Evolutionary conservation across 2,888 invertebrate genomes (phyloP), one percentile per base, ranked within the genome.

Genomic region (Cylloceria caligata): DNA sequence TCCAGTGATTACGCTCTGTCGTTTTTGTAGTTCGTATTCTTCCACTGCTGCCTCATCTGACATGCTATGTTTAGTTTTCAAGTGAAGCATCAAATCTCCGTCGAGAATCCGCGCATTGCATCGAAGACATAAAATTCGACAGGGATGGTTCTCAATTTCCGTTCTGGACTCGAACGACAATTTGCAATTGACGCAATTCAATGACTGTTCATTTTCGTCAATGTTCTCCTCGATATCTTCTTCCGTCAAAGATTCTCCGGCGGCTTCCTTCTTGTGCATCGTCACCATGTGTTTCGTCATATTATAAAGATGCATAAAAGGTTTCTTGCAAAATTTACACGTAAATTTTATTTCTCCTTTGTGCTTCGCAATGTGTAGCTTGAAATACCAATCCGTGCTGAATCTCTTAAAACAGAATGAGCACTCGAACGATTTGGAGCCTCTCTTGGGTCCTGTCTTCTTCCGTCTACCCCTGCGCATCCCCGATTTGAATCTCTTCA

Each of bases 371-470:
- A 92, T 84, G 16, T 92, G 92, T 19, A 90, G 84, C 55, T 90
- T 91, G 49, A 92, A 92, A 67, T 92, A 92, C 89, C 92, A 92
- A 45, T 90, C 88, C 0, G 92, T 91, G 11, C 88, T 89, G n/a
- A 92, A 89, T 65, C 86, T 76, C 62, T 92, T 92, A 2, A 85
- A 81, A 27, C 92, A 92, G 30, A 88, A 89, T 0, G 86, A 84
- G 72, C 92, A 92, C 16, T 87, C 85, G 52, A 91, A 92, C 5
- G 85, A 84, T 79, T 86, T 91, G n/a, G 85, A 76, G n/a, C 55
- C 45, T 74, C 73, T 68, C 9, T 83, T 83, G 1, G 73, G 47
- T 2, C 45, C 67, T 52, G 80, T 81, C 60, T 81, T 83, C 55
- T 67, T 83, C 24, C 79, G 80, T 64, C 77, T 77, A 5, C 85